Evolutionary conservation across 2,113 vertebrate species (phyloP), one percentile per base, ranked within the genome.

Genomic region (Eurypyga helias): DNA sequence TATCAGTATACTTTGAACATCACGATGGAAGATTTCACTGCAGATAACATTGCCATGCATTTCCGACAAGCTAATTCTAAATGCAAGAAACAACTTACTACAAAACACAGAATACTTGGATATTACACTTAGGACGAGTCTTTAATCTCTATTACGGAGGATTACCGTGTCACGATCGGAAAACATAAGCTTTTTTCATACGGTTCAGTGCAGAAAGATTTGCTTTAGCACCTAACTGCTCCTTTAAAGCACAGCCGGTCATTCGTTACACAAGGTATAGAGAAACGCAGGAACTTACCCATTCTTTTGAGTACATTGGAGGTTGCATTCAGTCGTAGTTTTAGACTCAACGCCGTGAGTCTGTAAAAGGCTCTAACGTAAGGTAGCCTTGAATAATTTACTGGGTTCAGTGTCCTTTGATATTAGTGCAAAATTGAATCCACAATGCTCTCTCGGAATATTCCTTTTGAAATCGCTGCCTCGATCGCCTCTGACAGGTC

Each of bases 271-370:
- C 49, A 97, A 96, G 94, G 94, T 80, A 97, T 6, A 96, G 95
- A 98, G 97, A 98, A 99, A 98, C 89, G 92, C 96, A 96, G 96
- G 96, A 98, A 99, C 99, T 99, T 99, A 99, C 99, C 99, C 99
- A 99, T 99, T 99, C 99, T 99, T 99, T 99, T 99, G 99, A 99
- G 99, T 98, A 99, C 99, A 99, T 99, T 99, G 99, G 99, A 99
- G 99, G 98, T 99, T 99, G 99, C 99, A 99, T 99, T 99, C 99
- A 99, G 99, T 99, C 99, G 98, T 99, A 98, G 98, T 99, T 98
- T 98, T 98, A 99, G 98, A 99, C 98, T 98, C 98, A 98, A 98
- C 98, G 98, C 98, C 95, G 98, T 99, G 99, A 99, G 98, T 99
- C 98, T 98, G 99, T 98, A 97, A 98, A 98, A 98, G 98, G 99